phyloP scores from a whole-genome alignment of 2,113 vertebrate genomes.

The Numenius arquata region DNA sequence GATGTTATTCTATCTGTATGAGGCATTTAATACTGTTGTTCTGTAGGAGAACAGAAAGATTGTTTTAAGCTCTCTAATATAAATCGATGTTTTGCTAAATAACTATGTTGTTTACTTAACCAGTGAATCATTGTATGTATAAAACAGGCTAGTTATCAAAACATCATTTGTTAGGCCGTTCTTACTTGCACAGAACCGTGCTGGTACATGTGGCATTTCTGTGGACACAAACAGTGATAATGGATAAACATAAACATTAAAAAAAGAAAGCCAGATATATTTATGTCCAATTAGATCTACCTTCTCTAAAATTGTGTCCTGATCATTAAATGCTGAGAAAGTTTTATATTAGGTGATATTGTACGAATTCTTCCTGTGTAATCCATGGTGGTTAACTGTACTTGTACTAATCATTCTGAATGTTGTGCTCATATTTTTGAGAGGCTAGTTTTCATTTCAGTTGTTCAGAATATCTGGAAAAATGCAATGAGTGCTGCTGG shows the following conservation, averaged over 20 bases:
- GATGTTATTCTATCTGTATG: background rate
- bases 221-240: background rate
- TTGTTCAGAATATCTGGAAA: background rate
- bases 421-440: background rate
- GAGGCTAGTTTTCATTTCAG: background rate
- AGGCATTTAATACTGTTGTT: constrained; percentile 1
- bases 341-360: background rate
- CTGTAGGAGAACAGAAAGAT: constrained; percentile 5
- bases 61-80: constrained; percentile 25
- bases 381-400: background rate
- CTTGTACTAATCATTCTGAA: background rate
- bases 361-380: background rate
- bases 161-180: background rate
- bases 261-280: background rate
- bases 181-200: background rate
- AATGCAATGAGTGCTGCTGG: background rate
- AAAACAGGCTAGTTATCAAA: constrained; percentile 37
- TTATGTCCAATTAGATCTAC: background rate
- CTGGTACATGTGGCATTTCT: background rate
- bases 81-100: constrained; percentile 32
- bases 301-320: background rate
- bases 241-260: background rate
- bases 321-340: background rate
- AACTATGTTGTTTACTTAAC: constrained; percentile 32
- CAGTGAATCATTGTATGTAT: constrained; percentile 1